Conservation (phyloP, 2,113 vertebrate species). For the Nicator chloris region DNA sequence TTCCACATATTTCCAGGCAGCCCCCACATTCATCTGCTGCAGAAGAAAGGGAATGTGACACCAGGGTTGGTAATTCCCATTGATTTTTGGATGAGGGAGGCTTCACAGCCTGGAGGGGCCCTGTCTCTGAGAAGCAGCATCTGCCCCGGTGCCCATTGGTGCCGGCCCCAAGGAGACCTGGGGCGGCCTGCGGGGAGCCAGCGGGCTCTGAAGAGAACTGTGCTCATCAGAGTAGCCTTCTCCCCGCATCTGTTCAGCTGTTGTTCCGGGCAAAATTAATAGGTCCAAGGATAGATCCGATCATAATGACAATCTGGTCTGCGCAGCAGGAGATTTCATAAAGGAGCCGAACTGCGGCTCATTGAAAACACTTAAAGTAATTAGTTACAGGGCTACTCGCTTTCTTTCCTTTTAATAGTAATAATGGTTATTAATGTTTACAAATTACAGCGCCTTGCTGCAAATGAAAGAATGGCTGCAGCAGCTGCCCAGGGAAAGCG, state of each 20-base stretch:
- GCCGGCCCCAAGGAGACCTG: conserved; percentile 48
- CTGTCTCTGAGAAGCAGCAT: conserved; percentile 57
- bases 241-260: conserved; percentile 75
- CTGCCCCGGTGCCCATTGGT: conserved; percentile 52
- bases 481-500: neutral
- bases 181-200: conserved; percentile 69
- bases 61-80: conserved; percentile 39
- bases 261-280: conserved; percentile 75
- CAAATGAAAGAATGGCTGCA: conserved; percentile 29
- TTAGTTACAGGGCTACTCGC: conserved; percentile 74
- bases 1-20: neutral
- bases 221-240: conserved; percentile 73
- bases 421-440: conserved; percentile 79
- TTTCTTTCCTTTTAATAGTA: conserved; percentile 74
- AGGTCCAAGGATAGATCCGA: conserved; percentile 72
- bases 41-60: neutral
- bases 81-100: conserved; percentile 41
- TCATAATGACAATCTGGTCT: conserved; percentile 74
- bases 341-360: conserved; percentile 73
- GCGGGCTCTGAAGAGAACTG: conserved; percentile 63
- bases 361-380: conserved; percentile 76
- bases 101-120: conserved; percentile 59
- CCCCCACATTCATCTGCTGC: neutral
- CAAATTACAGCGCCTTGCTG: conserved; percentile 64
- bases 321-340: conserved; percentile 70